Percentiles rank a stretch among this genome's conserved stretches.
Evolutionary conservation across 2,797 vertebrate species (phyloP).

Genomic region (Danio tinwini): DNA sequence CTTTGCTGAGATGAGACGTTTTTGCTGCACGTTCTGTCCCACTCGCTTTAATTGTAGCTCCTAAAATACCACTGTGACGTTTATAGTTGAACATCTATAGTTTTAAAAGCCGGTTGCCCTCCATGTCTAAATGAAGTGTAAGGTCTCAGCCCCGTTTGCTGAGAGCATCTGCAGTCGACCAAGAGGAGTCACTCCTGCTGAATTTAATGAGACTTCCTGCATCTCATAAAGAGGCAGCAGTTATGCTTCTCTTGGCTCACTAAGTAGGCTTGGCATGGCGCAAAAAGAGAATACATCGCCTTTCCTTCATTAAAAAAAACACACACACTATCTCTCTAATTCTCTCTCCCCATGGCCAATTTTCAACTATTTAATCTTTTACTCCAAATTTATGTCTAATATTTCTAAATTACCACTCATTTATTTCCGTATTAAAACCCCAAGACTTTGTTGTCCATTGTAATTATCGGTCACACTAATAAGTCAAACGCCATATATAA

Average conservation of each 20-base stretch:
- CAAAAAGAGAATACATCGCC: constrained; percentile 51
- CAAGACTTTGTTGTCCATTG: constrained; percentile 40
- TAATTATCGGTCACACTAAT: constrained; percentile 47
- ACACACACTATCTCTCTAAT: constrained; percentile 37
- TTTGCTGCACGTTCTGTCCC: constrained; percentile 4
- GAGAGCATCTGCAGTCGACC: constrained; percentile 30
- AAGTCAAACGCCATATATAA: constrained; percentile 43
- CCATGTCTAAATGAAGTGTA: constrained; percentile 27
- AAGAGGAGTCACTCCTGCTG: constrained; percentile 46
- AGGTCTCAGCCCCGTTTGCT: constrained; percentile 45
- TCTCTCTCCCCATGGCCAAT: constrained; percentile 50
- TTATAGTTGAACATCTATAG: constrained; percentile 24
- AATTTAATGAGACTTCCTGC: constrained; percentile 52
- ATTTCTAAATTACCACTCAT: constrained; percentile 47
- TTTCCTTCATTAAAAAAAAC: constrained; percentile 44
- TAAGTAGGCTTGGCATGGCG: constrained; percentile 47
- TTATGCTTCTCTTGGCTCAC: constrained; percentile 54
- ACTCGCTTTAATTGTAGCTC: constrained; percentile 23
- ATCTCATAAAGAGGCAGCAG: constrained; percentile 46
- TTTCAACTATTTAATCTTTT: constrained; percentile 55
- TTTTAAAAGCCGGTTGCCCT: constrained; percentile 33
- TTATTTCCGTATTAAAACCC: constrained; percentile 44
- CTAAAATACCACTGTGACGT: constrained; percentile 21
- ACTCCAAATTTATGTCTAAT: constrained; percentile 47
- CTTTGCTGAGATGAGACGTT: not conserved